Percentiles rank a stretch among this genome's conserved stretches.
phyloP scores from a whole-genome alignment of 2,113 vertebrate genomes.

The Neolamprologus tretocephalus region DNA sequence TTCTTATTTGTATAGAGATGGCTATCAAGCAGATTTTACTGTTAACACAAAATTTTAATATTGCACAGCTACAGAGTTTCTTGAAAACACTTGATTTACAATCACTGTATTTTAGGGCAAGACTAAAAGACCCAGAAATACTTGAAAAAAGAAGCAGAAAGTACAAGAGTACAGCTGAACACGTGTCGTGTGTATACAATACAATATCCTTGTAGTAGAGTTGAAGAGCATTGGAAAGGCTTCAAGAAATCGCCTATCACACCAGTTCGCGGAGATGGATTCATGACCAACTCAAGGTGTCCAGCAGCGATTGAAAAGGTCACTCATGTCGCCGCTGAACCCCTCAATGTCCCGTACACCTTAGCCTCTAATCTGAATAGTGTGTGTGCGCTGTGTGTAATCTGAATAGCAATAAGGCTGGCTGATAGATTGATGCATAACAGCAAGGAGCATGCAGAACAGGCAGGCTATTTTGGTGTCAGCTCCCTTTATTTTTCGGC shows the following conservation, averaged over 20 bases:
- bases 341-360: slow-evolving; percentile 30
- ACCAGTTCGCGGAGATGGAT: slow-evolving; percentile 65
- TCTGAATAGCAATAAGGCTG: slow-evolving; percentile 68
- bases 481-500: slow-evolving; percentile 36
- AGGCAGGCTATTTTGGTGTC: slow-evolving; percentile 36
- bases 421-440: slow-evolving; percentile 77
- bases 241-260: slow-evolving; percentile 62
- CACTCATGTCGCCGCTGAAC: slow-evolving; percentile 35
- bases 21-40: neutral
- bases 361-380: slow-evolving; percentile 60
- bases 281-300: slow-evolving; percentile 58
- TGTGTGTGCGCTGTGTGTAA: slow-evolving; percentile 51
- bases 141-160: neutral
- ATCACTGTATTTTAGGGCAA: neutral
- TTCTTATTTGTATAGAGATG: neutral
- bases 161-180: neutral
- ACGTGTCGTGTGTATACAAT: slow-evolving; percentile 61
- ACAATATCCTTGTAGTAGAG: slow-evolving; percentile 37
- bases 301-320: slow-evolving; percentile 62
- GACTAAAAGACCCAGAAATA: neutral
- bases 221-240: slow-evolving; percentile 49
- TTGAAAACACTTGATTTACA: neutral
- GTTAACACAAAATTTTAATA: neutral
- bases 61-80: neutral
- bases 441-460: slow-evolving; percentile 63